Percentiles rank a stretch among this genome's conserved stretches.
Evolutionary conservation across 2,113 vertebrate genomes (phyloP).

Genomic region (Glareola pratincola): DNA sequence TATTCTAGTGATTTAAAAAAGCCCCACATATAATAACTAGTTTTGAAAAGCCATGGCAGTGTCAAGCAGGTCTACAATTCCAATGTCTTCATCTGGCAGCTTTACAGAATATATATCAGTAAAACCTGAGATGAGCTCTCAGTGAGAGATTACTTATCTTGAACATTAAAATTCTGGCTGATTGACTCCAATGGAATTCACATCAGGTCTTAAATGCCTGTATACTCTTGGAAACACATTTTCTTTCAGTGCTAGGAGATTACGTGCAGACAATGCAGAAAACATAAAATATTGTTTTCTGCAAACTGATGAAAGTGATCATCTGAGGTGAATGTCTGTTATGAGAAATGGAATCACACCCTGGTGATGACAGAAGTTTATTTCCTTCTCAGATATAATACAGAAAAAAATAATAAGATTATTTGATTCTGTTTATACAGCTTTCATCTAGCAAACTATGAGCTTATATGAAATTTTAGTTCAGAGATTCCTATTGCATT

Average conservation of each 20-base stretch:
- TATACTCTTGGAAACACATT: neutral
- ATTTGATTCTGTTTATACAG: neutral
- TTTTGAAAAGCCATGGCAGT: neutral
- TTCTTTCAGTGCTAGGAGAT: neutral
- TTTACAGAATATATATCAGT: neutral
- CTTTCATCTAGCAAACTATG: neutral
- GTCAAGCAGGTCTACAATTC: neutral
- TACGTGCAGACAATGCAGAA: neutral
- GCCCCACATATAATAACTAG: neutral
- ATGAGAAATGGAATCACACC: neutral
- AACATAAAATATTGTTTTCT: neutral
- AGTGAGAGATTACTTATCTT: neutral
- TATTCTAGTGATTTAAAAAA: neutral
- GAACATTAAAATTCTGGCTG: neutral
- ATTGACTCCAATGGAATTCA: neutral
- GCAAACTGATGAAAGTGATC: neutral
- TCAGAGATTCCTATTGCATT: neutral
- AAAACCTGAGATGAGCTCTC: neutral
- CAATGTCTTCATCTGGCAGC: neutral
- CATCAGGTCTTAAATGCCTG: neutral
- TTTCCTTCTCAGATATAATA: neutral
- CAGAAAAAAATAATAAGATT: neutral
- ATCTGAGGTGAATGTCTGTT: neutral
- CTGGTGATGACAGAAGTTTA: neutral
- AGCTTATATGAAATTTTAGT: neutral